Evolutionary conservation across 2,888 invertebrate species (phyloP), one percentile per base, ranked within the genome.

Genomic region (Acanthosoma haemorrhoidale): DNA sequence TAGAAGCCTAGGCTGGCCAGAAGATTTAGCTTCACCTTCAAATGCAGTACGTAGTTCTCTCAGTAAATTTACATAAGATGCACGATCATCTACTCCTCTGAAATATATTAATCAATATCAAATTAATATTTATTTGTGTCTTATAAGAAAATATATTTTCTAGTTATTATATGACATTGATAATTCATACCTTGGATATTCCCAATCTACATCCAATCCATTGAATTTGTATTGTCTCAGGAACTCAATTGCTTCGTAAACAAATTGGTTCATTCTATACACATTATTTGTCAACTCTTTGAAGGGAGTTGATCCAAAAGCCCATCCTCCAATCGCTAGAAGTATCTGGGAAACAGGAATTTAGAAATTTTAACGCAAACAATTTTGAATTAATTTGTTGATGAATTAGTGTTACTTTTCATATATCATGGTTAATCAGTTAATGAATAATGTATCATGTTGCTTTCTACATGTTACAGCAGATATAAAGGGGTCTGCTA

Each of bases 221-320:
- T 95, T 94, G 80, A 96, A 94, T 80, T 93, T 90, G 79, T 91
- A 92, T 77, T 93, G 92, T 59, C 95, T 83, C 64, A 96, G 83
- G 82, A 94, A 95, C 75, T 96, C 94, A 71, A 95, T 94, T 16
- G 94, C 92, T 80, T 94, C 93, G 79, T 95, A 96, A 3, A 95
- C 94, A 79, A 96, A 96, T 79, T 94, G 93, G 79, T 94, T 94
- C 93, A 94, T 94, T 58, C 94, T 86, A 86, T 91, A 94, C 4
- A 91, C 90, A 79, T 93, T 95, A 71, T 90, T 89, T 0, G 94
- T 94, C 43, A 95, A 84, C 79, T 94, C 94, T 82, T 93, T 94
- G 84, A 94, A 94, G 3, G 94, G 94, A 0, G 93, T 94, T 1
- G 96, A 95, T 11, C 96, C 96, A 77, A 96, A 96, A 1, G 94